A percentile compares a stretch with the other conserved stretches of the same genome.
Evolutionary conservation across 2,797 vertebrate species (phyloP).

Genomic region (Epinephelus malabaricus): DNA sequence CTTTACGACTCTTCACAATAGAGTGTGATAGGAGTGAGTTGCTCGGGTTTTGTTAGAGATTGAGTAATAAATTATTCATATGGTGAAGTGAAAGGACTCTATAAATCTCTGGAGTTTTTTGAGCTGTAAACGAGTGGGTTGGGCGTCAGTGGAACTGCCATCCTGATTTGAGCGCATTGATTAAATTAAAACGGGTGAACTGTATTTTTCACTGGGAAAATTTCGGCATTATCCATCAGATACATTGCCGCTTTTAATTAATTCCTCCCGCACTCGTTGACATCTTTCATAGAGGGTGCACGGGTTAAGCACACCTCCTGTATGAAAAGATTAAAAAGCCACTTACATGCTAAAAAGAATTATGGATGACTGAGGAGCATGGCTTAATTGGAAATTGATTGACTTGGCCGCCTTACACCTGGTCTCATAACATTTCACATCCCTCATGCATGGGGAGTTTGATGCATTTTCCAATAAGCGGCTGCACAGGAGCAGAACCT

Average conservation of each 20-base stretch:
- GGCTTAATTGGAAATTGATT: slow-evolving; percentile 81
- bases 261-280: slow-evolving; percentile 48
- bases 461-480: slow-evolving; percentile 66
- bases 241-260: slow-evolving; percentile 61
- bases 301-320: slow-evolving; percentile 67
- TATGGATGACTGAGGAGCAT: slow-evolving; percentile 63
- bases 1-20: slow-evolving; percentile 6
- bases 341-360: slow-evolving; percentile 71
- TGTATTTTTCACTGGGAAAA: slow-evolving; percentile 44
- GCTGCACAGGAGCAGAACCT: slow-evolving; percentile 40
- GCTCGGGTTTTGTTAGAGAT: slow-evolving; percentile 49
- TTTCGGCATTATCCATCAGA: slow-evolving; percentile 56
- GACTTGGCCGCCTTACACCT: slow-evolving; percentile 78
- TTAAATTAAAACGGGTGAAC: slow-evolving; percentile 66
- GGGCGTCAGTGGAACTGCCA: slow-evolving; percentile 48
- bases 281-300: slow-evolving; percentile 53
- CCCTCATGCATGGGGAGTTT: slow-evolving; percentile 53
- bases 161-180: slow-evolving; percentile 61
- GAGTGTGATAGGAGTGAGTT: slow-evolving; percentile 33
- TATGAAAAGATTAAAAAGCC: slow-evolving; percentile 75
- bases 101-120: slow-evolving; percentile 69
- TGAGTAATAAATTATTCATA: slow-evolving; percentile 73
- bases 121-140: slow-evolving; percentile 56
- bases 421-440: slow-evolving; percentile 68
- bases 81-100: slow-evolving; percentile 49